phyloP scores from a whole-genome alignment of 2,888 invertebrate genomes.

The Deilephila porcellus region DNA sequence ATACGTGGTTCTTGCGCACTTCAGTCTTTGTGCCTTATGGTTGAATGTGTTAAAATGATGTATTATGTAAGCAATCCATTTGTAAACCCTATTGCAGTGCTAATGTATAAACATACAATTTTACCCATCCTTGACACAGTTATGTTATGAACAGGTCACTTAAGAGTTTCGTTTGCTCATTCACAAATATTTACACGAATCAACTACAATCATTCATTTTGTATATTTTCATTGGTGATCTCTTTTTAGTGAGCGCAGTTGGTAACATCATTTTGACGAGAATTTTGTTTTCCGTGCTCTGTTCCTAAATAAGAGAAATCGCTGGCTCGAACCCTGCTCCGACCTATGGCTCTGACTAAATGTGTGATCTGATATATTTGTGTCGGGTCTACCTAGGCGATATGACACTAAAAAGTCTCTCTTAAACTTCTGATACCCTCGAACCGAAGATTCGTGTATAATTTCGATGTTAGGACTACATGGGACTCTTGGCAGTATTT shows the following conservation, averaged over 20 bases:
- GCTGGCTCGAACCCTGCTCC: background rate
- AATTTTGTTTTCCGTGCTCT: background rate
- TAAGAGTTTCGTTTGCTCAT: slow-evolving; percentile 14
- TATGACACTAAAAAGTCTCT: no score
- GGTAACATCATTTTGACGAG: slow-evolving; percentile 1
- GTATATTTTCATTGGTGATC: background rate
- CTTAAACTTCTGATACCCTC: no score
- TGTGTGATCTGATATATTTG: no score
- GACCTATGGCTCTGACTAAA: no score
- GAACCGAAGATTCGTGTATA: no score
- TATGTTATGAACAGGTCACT: slow-evolving; percentile 19
- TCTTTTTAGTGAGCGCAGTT: slow-evolving; percentile 10
- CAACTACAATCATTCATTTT: background rate
- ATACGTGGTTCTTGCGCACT: no score
- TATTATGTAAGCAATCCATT: slow-evolving; percentile 4
- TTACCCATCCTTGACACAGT: slow-evolving; percentile 36
- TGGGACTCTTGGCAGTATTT: no score
- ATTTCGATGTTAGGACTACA: no score
- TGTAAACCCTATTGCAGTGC: background rate
- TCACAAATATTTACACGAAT: background rate
- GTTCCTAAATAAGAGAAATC: background rate
- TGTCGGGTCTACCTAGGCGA: no score
- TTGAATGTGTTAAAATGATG: background rate
- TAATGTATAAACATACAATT: slow-evolving; percentile 7
- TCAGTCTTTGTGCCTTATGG: background rate